A percentile compares a stretch with the other conserved stretches of the same genome.
Evolutionary conservation across 2,113 vertebrate genomes (phyloP).

Genomic region (Corydoras maculifer): DNA sequence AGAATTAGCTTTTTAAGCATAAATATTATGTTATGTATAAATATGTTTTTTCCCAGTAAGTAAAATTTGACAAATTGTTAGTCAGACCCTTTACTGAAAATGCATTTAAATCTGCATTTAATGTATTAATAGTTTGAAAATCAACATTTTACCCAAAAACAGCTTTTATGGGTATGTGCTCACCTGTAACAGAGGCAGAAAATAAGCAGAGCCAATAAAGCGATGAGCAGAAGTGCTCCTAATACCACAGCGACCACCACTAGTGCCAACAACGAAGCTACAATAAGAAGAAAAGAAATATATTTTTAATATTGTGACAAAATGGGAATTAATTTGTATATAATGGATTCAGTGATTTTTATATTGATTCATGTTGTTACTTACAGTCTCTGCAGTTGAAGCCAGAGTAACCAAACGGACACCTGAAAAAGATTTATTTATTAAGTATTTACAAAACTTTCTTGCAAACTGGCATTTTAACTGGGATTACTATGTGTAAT

Average conservation of each 20-base stretch:
- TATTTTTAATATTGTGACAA: not conserved
- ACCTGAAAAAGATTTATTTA: slow-evolving; percentile 47
- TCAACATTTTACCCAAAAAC: no score
- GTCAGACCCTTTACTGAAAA: no score
- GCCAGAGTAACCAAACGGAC: slow-evolving; percentile 62
- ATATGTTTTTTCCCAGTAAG: no score
- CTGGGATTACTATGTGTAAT: not conserved
- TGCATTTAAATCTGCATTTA: no score
- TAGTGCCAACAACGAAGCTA: slow-evolving; percentile 63
- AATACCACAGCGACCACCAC: slow-evolving; percentile 65
- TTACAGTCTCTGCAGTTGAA: slow-evolving; percentile 70
- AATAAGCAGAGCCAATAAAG: slow-evolving; percentile 50
- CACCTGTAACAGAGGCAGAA: slow-evolving; percentile 49
- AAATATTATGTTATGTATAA: no score
- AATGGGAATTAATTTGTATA: not conserved
- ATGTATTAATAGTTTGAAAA: no score
- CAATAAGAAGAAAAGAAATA: slow-evolving; percentile 13
- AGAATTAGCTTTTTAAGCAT: no score
- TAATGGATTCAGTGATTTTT: not conserved
- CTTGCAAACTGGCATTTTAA: no score
- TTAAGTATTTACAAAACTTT: no score
- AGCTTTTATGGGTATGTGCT: slow-evolving; percentile 17
- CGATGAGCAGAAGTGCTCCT: slow-evolving; percentile 59
- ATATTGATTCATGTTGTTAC: slow-evolving; percentile 28
- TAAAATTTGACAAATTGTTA: no score